phyloP scores from a whole-genome alignment of 2,113 vertebrate species.

The Aramus guarauna region DNA sequence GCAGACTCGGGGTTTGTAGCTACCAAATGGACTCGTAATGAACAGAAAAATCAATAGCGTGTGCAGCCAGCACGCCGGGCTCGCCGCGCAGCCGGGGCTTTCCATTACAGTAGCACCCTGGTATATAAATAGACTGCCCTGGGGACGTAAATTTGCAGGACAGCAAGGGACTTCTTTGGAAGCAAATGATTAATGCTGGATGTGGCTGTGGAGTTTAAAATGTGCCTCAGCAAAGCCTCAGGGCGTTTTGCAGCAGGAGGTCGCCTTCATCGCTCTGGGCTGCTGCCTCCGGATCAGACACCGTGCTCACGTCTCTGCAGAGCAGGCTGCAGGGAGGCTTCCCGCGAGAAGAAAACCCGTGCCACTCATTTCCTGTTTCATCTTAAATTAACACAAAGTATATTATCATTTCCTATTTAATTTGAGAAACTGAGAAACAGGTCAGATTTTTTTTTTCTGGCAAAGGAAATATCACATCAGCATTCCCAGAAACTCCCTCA shows the following conservation, averaged over 20 bases:
- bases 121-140: fast-evolving
- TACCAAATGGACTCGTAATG: fast-evolving
- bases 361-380: background rate
- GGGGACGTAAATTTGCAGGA: background rate
- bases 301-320: fast-evolving
- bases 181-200: background rate
- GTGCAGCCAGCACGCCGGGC: fast-evolving
- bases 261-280: fast-evolving
- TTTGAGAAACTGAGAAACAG: background rate
- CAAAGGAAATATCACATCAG: no score
- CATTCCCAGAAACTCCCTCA: background rate
- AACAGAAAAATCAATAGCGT: background rate
- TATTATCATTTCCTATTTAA: fast-evolving
- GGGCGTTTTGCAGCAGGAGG: fast-evolving
- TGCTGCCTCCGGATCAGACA: fast-evolving
- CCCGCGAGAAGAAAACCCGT: fast-evolving
- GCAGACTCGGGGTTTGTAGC: background rate
- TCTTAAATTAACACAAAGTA: background rate
- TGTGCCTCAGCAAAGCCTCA: background rate
- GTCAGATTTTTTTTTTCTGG: background rate
- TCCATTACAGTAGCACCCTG: background rate
- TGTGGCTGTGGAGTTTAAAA: background rate
- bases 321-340: background rate
- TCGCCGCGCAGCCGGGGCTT: fast-evolving
- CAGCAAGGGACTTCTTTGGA: fast-evolving